phyloP scores from a whole-genome alignment of 2,113 vertebrate species.

The Tretioscincus oriximinensis region DNA sequence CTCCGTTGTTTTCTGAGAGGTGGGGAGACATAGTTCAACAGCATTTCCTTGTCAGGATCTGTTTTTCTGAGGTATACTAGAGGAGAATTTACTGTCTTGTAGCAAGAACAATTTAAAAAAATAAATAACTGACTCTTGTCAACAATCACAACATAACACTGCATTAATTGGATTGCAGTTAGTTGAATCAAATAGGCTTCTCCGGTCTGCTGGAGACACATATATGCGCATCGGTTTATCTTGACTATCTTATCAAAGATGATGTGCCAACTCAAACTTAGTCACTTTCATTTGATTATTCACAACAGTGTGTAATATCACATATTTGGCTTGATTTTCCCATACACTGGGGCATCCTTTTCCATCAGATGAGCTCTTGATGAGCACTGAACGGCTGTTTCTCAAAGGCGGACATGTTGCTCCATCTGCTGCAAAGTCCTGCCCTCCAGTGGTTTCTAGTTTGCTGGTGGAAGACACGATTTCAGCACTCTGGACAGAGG shows the following conservation, averaged over 20 bases:
- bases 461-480: neutral
- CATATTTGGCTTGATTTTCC: constrained; percentile 22
- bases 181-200: neutral
- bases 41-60: neutral
- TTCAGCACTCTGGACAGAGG: neutral
- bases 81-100: neutral
- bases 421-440: constrained; percentile 1
- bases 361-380: neutral
- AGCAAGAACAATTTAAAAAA: neutral
- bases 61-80: neutral
- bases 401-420: neutral
- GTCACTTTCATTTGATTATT: neutral
- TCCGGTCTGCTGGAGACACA: neutral
- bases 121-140: neutral
- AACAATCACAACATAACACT: neutral
- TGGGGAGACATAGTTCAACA: neutral
- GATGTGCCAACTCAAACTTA: rapidly evolving
- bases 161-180: neutral
- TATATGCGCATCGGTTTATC: neutral
- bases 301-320: constrained; percentile 34
- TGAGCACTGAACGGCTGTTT: rapidly evolving
- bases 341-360: neutral
- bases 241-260: neutral
- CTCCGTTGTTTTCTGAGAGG: neutral
- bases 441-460: constrained; percentile 65